Evolutionary conservation across 2,888 invertebrate species (phyloP).

Genomic region (Cabera pusaria): DNA sequence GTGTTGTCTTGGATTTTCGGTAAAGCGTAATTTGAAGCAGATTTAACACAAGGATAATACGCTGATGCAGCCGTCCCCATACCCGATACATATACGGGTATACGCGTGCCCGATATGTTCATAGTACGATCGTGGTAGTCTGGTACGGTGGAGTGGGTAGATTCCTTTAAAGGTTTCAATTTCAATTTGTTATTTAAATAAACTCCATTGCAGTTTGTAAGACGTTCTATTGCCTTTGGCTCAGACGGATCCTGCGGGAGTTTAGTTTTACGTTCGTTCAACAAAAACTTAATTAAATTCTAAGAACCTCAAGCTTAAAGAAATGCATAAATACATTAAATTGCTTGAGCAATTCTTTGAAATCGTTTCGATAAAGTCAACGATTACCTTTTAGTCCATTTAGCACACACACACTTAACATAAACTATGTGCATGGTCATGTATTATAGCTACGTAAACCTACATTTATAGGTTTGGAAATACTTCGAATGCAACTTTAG

Average conservation of each 20-base stretch:
- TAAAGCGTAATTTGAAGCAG: no score
- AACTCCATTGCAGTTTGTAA: constrained; percentile 6
- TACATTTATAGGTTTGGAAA: neutral
- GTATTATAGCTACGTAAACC: no score
- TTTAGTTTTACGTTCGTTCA: constrained; percentile 5
- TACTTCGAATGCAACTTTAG: constrained; percentile 7
- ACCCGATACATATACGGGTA: no score
- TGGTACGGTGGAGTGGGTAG: no score
- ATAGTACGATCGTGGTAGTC: no score
- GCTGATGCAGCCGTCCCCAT: no score
- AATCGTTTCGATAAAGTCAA: constrained; percentile 10
- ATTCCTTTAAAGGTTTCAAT: no score
- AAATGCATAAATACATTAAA: constrained; percentile 7
- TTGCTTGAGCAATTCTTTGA: constrained; percentile 8
- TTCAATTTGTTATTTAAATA: neutral
- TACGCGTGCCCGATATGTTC: no score
- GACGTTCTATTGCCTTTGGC: constrained; percentile 5
- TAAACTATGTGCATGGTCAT: constrained; percentile 1
- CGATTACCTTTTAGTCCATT: constrained; percentile 13
- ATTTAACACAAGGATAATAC: no score
- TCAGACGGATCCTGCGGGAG: neutral
- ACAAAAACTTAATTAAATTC: constrained; percentile 22
- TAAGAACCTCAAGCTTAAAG: constrained; percentile 5
- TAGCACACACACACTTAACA: constrained; percentile 4
- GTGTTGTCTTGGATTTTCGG: no score